A percentile compares a stretch with the other conserved stretches of the same genome.
Conservation (phyloP, 2,888 invertebrate species). For the Nezara viridula region DNA sequence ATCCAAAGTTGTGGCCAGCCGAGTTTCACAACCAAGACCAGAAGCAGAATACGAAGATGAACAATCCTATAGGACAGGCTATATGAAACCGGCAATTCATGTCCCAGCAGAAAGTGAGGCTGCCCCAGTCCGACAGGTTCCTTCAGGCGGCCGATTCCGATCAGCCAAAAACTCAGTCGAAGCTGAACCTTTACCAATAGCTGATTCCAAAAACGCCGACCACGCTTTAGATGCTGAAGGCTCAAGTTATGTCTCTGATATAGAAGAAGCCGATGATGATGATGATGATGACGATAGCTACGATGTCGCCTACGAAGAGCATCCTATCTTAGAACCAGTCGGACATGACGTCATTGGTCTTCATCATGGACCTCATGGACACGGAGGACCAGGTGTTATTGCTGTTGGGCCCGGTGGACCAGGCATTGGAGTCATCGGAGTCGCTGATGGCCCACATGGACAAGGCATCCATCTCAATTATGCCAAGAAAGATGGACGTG, state of each 20-base stretch:
- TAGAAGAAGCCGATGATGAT: slow-evolving; percentile 59
- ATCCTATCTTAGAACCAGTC: slow-evolving; percentile 46
- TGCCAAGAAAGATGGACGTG: slow-evolving; percentile 66
- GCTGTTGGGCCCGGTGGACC: background rate
- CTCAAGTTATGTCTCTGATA: slow-evolving; percentile 61
- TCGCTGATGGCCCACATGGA: slow-evolving; percentile 7
- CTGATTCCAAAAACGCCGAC: slow-evolving; percentile 51
- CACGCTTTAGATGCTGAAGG: slow-evolving; percentile 62
- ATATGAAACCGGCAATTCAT: slow-evolving; percentile 3
- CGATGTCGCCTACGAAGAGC: slow-evolving; percentile 58
- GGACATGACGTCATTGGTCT: slow-evolving; percentile 30
- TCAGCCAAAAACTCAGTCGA: slow-evolving; percentile 1
- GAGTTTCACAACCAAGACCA: background rate
- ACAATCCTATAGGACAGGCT: background rate
- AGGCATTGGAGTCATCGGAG: slow-evolving; percentile 7
- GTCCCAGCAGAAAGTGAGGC: slow-evolving; percentile 39
- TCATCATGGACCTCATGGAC: slow-evolving; percentile 52
- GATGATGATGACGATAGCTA: slow-evolving; percentile 61
- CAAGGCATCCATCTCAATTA: slow-evolving; percentile 62
- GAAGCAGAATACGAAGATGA: background rate
- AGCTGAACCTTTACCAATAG: background rate
- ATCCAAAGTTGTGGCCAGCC: background rate
- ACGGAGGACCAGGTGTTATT: slow-evolving; percentile 15
- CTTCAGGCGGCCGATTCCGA: background rate
- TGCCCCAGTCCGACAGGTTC: slow-evolving; percentile 3